phyloP scores from a whole-genome alignment of 2,888 invertebrate species.

The Parthenolecanium corni region DNA sequence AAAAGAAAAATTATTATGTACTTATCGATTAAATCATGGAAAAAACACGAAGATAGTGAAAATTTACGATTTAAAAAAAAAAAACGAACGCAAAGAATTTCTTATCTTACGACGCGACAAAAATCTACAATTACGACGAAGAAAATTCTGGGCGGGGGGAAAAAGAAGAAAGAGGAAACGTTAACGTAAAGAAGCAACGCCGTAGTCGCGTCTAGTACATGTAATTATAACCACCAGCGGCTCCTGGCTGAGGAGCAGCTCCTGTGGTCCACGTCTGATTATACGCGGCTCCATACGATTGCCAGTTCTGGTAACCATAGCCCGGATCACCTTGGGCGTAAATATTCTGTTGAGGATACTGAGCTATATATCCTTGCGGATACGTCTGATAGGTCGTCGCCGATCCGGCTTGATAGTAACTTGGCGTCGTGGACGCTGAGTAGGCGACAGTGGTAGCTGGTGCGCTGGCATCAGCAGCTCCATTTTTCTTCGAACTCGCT shows the following conservation, averaged over 20 bases:
- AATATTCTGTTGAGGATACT: constrained; percentile 1
- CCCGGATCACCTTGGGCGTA: constrained; percentile 6
- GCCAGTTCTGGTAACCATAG: constrained; percentile 26
- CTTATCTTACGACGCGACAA: too few species aligned
- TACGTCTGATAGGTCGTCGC: constrained; percentile 10
- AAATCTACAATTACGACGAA: too few species aligned
- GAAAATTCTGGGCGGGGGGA: too few species aligned
- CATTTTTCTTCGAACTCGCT: constrained; percentile 5
- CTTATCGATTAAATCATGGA: too few species aligned
- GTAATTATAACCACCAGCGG: constrained; percentile 9
- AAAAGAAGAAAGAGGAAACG: too few species aligned
- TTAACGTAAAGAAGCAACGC: too few species aligned
- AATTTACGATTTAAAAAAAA: too few species aligned
- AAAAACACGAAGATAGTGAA: too few species aligned
- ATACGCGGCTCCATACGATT: constrained; percentile 9
- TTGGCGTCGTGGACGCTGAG: constrained; percentile 1
- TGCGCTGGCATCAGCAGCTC: not conserved
- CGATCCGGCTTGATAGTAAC: not conserved
- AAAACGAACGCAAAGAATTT: too few species aligned
- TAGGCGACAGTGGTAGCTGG: not conserved
- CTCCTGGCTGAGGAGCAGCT: not conserved
- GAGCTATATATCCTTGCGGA: constrained; percentile 14
- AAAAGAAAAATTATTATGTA: too few species aligned
- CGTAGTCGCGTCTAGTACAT: not conserved
- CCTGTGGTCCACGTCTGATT: constrained; percentile 13